phyloP scores from a whole-genome alignment of 1,140 invertebrate species.

The Anastrepha ludens region DNA sequence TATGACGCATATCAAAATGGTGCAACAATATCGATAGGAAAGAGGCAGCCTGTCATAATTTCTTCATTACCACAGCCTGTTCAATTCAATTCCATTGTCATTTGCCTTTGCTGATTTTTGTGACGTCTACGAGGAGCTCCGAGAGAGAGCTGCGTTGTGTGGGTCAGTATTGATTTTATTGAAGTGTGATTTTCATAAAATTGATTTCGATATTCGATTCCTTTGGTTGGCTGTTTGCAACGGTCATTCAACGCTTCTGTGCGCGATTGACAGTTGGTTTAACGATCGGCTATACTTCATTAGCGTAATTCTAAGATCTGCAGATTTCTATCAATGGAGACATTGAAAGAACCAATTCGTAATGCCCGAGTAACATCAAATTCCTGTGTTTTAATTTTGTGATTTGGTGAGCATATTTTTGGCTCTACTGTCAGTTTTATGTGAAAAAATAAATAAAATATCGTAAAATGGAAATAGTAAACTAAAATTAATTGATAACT shows the following conservation, averaged over 20 bases:
- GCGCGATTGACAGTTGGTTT: not conserved
- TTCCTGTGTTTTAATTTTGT: no score
- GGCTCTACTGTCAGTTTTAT: no score
- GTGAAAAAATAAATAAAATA: no score
- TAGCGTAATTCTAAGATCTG: not conserved
- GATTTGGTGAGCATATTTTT: no score
- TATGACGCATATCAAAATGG: conserved; percentile 66
- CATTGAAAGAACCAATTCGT: not conserved
- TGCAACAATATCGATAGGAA: conserved; percentile 2
- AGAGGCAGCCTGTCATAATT: conserved; percentile 40
- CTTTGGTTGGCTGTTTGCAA: not conserved
- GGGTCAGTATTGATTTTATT: not conserved
- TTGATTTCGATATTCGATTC: not conserved
- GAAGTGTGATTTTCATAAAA: not conserved
- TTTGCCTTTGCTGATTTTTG: not conserved
- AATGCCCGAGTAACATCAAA: not conserved
- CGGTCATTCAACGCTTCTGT: not conserved
- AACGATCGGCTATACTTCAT: not conserved
- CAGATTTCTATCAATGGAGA: not conserved
- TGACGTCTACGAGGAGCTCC: not conserved
- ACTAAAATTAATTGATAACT: no score
- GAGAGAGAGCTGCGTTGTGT: not conserved
- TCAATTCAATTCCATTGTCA: conserved; percentile 15
- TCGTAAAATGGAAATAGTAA: no score
- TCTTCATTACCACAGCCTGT: conserved; percentile 40